Percentiles rank a stretch among this genome's conserved stretches.
Evolutionary conservation across 53 echinoderm and acorn worm genomes (phyloP).

Genomic region (Zoroaster sp.): DNA sequence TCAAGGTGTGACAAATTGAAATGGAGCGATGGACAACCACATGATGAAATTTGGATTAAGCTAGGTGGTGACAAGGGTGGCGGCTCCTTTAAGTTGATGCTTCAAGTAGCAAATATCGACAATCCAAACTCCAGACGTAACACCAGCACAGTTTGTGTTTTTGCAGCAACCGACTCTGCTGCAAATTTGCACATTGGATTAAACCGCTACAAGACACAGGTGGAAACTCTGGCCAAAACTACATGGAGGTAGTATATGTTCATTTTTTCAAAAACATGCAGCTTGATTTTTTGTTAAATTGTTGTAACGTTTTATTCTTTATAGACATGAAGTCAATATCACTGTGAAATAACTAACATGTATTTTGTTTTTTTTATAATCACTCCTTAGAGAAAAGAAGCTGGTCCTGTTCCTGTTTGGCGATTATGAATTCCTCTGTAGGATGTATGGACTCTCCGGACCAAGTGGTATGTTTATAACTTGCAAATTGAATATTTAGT

Average conservation of each 20-base stretch:
- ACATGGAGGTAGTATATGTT: constrained; percentile 16
- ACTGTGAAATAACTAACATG: neutral
- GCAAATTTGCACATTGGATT: neutral
- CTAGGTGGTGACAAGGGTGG: constrained; percentile 61
- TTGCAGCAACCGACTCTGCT: neutral
- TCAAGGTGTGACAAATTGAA: constrained; percentile 8
- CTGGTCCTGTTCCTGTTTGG: neutral
- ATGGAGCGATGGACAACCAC: neutral
- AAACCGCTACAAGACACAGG: neutral
- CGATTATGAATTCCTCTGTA: neutral
- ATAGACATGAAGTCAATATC: neutral
- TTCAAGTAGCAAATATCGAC: constrained; percentile 3
- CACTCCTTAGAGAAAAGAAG: neutral
- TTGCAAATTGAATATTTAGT: neutral
- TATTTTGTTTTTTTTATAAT: neutral
- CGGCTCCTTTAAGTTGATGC: constrained; percentile 24
- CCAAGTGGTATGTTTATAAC: neutral
- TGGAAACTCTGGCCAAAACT: neutral
- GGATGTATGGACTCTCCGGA: constrained; percentile 14
- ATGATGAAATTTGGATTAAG: constrained; percentile 50
- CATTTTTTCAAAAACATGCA: neutral
- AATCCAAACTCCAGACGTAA: constrained; percentile 43
- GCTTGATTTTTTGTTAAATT: neutral
- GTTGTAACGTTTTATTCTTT: neutral
- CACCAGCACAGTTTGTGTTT: constrained; percentile 7